Conservation (phyloP, 2,113 vertebrate species). For the Tympanuchus pallidicinctus region DNA sequence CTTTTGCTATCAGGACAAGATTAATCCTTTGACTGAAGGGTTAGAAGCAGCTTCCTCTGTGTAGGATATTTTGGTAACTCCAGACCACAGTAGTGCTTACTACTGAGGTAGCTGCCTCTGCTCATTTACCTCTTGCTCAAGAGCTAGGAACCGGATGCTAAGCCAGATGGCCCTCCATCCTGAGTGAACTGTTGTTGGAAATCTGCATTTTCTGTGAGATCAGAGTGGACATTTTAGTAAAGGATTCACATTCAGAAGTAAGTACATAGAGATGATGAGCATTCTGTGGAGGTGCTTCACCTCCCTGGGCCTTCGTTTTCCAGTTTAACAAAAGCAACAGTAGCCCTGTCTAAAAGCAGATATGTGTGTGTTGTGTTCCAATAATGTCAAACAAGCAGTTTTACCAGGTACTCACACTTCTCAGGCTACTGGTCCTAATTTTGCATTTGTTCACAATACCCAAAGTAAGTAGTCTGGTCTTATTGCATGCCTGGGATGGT, state of each 20-base stretch:
- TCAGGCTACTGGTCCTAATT: neutral
- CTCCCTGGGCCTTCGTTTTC: neutral
- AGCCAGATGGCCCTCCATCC: neutral
- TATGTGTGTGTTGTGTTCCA: neutral
- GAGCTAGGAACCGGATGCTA: neutral
- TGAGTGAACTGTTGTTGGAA: neutral
- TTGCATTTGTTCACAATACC: neutral
- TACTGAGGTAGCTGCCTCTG: neutral
- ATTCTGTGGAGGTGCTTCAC: neutral
- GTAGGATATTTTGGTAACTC: neutral
- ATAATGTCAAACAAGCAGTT: neutral
- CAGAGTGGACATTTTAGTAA: neutral
- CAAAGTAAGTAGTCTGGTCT: neutral
- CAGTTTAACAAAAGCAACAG: neutral
- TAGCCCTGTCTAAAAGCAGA: neutral
- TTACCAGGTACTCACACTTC: neutral
- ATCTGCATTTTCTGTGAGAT: neutral
- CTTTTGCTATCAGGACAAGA: neutral
- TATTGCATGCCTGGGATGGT: rapidly evolving
- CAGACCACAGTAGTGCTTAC: neutral
- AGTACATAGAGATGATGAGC: neutral
- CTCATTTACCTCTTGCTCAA: neutral
- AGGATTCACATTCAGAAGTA: neutral
- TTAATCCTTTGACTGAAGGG: slow-evolving; percentile 17
- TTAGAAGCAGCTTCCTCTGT: neutral